These are phyloP conservation scores for Stictocephala bisonia DNA, from an alignment of 2,888 invertebrate genomes.

Conservation along the genomic window DNA sequence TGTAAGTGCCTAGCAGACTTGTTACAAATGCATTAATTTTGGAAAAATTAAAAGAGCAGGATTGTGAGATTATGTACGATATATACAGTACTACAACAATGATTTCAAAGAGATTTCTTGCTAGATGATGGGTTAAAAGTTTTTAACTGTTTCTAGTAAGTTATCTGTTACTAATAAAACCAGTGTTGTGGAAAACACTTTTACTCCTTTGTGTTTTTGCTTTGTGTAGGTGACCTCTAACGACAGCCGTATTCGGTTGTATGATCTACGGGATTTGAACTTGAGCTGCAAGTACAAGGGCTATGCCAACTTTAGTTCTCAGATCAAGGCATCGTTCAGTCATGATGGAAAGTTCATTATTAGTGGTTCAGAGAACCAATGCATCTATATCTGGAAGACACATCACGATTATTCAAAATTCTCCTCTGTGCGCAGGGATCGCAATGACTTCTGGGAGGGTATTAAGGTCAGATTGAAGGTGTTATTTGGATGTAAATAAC, in stretches of 20 bases:
- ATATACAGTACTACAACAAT: too few species aligned
- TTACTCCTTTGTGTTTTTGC: too few species aligned
- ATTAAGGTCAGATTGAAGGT: slow-evolving; percentile 87
- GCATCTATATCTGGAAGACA: slow-evolving; percentile 98
- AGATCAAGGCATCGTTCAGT: slow-evolving; percentile 97
- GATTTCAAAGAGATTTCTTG: too few species aligned
- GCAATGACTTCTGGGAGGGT: slow-evolving; percentile 98
- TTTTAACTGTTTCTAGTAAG: too few species aligned
- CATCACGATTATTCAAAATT: slow-evolving; percentile 96
- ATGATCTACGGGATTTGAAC: slow-evolving; percentile 94
- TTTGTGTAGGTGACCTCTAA: slow-evolving; percentile 82
- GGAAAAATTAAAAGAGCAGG: too few species aligned
- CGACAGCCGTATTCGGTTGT: slow-evolving; percentile 95
- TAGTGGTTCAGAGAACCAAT: slow-evolving; percentile 97
- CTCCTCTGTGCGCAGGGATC: slow-evolving; percentile 89
- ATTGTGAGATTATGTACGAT: too few species aligned
- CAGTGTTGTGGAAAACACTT: too few species aligned
- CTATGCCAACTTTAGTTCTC: slow-evolving; percentile 93
- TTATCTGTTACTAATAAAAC: too few species aligned
- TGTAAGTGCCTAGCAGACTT: too few species aligned
- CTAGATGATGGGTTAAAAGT: too few species aligned
- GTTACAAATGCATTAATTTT: too few species aligned
- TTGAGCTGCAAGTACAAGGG: slow-evolving; percentile 96
- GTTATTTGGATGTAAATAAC: too few species aligned
- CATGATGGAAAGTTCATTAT: slow-evolving; percentile 98